Evolutionary conservation across 2,797 vertebrate species (phyloP), one percentile per base, ranked within the genome.

Genomic region (Lagorchestes hirsutus): DNA sequence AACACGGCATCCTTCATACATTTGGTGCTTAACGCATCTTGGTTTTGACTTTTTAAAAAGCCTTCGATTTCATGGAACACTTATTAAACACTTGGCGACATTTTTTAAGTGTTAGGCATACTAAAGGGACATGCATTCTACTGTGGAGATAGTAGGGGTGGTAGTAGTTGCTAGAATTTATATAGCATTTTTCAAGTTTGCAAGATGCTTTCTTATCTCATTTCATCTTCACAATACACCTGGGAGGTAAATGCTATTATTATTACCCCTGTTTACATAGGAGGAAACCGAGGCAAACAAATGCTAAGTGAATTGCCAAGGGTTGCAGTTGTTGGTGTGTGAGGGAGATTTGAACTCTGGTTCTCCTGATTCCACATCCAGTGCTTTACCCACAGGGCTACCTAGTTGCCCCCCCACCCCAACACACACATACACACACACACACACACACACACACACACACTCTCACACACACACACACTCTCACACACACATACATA

Each of bases 21-120:
- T 1, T 67, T 46, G 22, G 40, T 50, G 74, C 74, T 92, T 94
- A 95, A 96, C 92, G 91, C 62, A 96, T 90, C 9, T 46, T 82
- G n/a, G 0, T 22, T 82, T 82, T 27, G 74, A 3, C 9, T 87
- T 50, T 87, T 50, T 87, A 50, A 87, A 50, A 50, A 87, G 24
- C 9, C 40, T 87, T 87, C 0, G 14, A 10, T 87, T 87, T 46
- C 40, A 46, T 50, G 27, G 24, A 87, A 50, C 22, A 50, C 8
- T 87, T 11, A 50, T 46, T 27, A 87, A 87, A 87, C 22, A 87
- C 9, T 50, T 27, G 27, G 40, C 4, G 74, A 46, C n/a, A 62
- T 24, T 82, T 46, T 82, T 46, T 82, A 24, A 22, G n/a, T 46
- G 22, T 22, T 82, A 82, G 40, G 22, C 74, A 82, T 82, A 46